Evolutionary conservation across 2,797 vertebrate species (phyloP).

Genomic region (Hipposideros larvatus): DNA sequence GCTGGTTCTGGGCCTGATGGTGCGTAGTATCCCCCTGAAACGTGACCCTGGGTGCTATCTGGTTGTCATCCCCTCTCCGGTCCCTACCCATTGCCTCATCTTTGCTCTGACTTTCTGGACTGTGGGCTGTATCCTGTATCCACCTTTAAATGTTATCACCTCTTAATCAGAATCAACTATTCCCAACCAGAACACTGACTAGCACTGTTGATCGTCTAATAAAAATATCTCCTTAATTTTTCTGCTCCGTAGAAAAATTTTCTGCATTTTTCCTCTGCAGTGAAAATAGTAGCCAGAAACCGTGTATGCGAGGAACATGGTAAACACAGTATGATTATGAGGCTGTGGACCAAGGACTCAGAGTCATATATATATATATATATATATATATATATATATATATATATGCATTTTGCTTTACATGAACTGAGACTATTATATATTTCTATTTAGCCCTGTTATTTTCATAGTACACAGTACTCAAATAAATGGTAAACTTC

Average conservation of each 20-base stretch:
- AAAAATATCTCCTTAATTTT: not conserved
- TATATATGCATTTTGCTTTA: not conserved
- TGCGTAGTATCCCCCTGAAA: not conserved
- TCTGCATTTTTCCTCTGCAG: not conserved
- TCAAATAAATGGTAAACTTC: not conserved
- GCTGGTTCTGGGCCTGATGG: too few relatives aligned
- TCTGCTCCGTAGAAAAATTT: not conserved
- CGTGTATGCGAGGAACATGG: not conserved
- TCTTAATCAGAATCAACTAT: not conserved
- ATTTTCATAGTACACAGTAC: not conserved
- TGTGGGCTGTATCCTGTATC: not conserved
- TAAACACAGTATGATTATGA: not conserved
- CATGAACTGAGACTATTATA: not conserved
- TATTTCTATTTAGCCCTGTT: not conserved
- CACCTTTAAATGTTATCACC: not conserved
- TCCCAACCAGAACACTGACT: not conserved
- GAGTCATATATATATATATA: not conserved
- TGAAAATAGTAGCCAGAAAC: not conserved
- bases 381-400: too few relatives aligned
- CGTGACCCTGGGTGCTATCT: not conserved
- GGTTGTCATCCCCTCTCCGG: not conserved
- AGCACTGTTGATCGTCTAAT: not conserved
- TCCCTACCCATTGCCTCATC: not conserved
- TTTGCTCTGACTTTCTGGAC: not conserved
- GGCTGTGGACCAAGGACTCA: constrained; percentile 46